These are phyloP conservation scores for Hirundo rustica DNA, from an alignment of 2,797 vertebrate species.

Conservation along the genomic window DNA sequence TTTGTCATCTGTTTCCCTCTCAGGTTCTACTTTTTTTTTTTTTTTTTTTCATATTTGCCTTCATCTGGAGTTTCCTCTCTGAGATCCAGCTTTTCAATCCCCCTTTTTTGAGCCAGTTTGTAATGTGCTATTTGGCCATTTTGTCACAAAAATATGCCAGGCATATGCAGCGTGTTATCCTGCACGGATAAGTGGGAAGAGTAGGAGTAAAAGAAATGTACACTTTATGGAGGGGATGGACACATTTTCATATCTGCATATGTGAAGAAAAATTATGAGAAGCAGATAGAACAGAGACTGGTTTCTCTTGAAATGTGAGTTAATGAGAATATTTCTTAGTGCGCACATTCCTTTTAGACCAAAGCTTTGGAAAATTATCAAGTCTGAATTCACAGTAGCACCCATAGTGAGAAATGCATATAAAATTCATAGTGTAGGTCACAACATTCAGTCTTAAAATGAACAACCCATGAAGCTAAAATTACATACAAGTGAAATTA, in stretches of 20 bases:
- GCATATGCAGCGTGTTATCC: background rate
- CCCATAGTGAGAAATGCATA: background rate
- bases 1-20: background rate
- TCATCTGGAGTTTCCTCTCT: background rate
- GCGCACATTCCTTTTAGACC: background rate
- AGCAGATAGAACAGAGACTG: background rate
- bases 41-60: background rate
- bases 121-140: background rate
- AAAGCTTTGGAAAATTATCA: background rate
- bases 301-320: background rate
- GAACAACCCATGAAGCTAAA: background rate
- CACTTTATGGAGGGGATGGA: background rate
- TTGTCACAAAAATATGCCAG: background rate
- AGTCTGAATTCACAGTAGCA: background rate
- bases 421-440: background rate
- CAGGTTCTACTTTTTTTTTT: background rate
- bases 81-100: background rate
- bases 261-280: background rate
- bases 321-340: background rate
- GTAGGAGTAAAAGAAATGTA: background rate
- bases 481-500: background rate
- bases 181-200: background rate
- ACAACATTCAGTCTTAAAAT: background rate
- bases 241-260: background rate
- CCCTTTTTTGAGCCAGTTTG: background rate